Percentiles rank a stretch among this genome's conserved stretches.
Evolutionary conservation across 2,888 invertebrate species (phyloP).

Genomic region (Calameuta filiformis): DNA sequence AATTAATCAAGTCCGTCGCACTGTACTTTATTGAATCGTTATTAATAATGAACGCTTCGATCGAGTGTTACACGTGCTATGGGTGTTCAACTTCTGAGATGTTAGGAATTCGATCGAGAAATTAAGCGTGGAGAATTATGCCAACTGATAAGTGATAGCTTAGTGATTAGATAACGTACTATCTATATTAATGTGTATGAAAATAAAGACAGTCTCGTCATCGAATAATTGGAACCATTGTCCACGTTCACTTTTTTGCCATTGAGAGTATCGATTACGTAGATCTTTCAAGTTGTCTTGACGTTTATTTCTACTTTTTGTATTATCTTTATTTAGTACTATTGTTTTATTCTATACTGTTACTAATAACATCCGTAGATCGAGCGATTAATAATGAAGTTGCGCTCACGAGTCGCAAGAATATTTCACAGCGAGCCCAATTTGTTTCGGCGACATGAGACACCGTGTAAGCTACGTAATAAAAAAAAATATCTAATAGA

Average conservation of each 20-base stretch:
- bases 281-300: not conserved
- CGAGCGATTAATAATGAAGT: constrained; percentile 7
- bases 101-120: not conserved
- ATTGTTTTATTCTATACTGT: not conserved
- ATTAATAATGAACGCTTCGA: too few relatives aligned
- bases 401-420: not conserved
- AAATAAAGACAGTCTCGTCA: not conserved
- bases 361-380: not conserved
- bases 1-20: too few relatives aligned
- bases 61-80: not conserved
- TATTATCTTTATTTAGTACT: not conserved
- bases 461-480: not conserved
- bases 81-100: not conserved
- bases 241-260: not conserved
- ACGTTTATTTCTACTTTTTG: not conserved
- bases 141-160: not conserved
- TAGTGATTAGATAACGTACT: not conserved
- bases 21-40: too few relatives aligned
- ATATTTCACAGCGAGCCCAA: constrained; percentile 14
- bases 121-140: not conserved
- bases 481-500: not conserved
- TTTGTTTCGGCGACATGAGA: not conserved
- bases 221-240: not conserved
- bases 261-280: not conserved
- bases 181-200: not conserved